Base-by-base conservation (phyloP, 2,797 vertebrate species). In the Ibycter americanus region DNA sequence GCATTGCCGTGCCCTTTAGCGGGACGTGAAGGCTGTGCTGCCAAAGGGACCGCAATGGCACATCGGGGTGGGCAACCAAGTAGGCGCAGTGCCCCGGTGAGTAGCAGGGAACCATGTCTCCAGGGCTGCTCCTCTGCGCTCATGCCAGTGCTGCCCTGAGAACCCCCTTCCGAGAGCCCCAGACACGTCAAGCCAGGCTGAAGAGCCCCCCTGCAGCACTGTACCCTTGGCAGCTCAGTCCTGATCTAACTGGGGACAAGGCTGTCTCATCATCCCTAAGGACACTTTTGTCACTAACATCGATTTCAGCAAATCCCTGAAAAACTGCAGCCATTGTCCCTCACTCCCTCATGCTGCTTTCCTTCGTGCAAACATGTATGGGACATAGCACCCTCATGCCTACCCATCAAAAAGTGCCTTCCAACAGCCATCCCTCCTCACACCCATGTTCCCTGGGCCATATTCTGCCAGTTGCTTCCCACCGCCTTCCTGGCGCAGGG, bases 391-490 rank as follows among this genome's bases (percentile, higher is more conserved):
- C 62, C 73, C 61, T 91, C 83, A 47, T 5, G 0, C 65, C 51
- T 68, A 38, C 47, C 42, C 17, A 10, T 32, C 58, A 6, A 26
- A 62, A 38, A 6, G 2, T 15, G 31, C 78, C 72, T 76, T 85
- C 54, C 11, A 2, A 23, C 38, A 1, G 12, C 92, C 10, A 5
- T 12, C 40, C 40, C 40, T 40, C 22, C 67, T 84, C 0, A 0
- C 31, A 38, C 44, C 59, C 31, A 2, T 2, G 1, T 18, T 21
- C 54, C 54, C 62, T 0, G 1, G 74, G 54, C 29, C 0, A 0
- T 14, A 27, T 58, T 65, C 87, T 58, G 58, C 34, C 46, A 20
- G 40, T 44, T 38, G 52, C 67, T 71, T 88, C 86, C 89, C 88
- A 82, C 76, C 6, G 10, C 70, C 88, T 90, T 25, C 87, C 83